Conservation (phyloP, 2,888 invertebrate genomes). For the Yponomeuta sedellus region DNA sequence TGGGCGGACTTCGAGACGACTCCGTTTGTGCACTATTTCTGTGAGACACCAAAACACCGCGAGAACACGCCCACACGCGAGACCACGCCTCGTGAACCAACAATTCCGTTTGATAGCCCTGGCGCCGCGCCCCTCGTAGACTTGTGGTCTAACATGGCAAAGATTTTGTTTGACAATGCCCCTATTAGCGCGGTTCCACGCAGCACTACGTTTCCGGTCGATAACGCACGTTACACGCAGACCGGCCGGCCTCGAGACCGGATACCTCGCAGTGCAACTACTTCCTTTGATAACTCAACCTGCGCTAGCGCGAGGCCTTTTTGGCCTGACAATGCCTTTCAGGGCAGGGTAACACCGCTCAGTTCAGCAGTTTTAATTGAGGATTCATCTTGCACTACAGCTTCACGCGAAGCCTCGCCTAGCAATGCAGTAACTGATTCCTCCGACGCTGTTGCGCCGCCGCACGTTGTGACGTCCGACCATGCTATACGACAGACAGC, state of each 20-base stretch:
- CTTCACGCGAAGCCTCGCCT: background rate
- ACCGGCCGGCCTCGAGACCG: background rate
- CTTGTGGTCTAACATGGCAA: no score
- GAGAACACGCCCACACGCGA: background rate
- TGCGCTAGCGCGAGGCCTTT: background rate
- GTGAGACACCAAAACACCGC: no score
- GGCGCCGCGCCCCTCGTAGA: no score
- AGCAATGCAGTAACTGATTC: no score
- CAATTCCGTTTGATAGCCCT: background rate
- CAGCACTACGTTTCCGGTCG: background rate
- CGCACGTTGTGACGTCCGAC: no score
- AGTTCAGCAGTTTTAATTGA: background rate
- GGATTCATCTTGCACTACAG: background rate
- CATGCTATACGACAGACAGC: no score
- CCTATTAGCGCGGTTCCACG: background rate
- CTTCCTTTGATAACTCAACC: background rate
- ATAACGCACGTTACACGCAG: background rate
- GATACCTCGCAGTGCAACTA: background rate
- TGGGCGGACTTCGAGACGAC: no score
- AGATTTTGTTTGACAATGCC: background rate
- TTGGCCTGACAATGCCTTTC: background rate
- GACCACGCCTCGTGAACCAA: background rate
- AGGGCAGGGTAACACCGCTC: background rate
- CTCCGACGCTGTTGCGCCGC: no score
- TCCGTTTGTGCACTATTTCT: no score